Evolutionary conservation across 2,888 invertebrate genomes (phyloP), one percentile per base, ranked within the genome.

Genomic region (Clivina fossor): DNA sequence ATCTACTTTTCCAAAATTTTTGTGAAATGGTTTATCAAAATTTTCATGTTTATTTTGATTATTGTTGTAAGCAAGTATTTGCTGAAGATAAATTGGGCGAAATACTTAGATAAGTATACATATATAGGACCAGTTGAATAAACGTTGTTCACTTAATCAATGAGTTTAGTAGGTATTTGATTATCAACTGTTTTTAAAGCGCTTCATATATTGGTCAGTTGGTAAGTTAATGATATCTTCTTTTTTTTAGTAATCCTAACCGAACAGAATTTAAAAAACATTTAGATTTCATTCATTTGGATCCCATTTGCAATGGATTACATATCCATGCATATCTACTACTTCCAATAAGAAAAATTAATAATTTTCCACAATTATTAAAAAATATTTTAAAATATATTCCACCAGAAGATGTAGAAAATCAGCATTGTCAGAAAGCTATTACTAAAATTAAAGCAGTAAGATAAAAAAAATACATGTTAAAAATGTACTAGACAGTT

Each of bases 311-410:
- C 4, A 22, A 40, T 18, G 50, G 50, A 9, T 11, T 50, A 18
- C 41, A 50, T 50, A 40, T 50, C 20, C 50, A 50, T 40, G 50
- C 32, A 3, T 50, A 40, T 16, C 30, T 40, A 28, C 18, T 50
- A 7, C 4, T 43, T 1, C 51, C 51, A 1, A 22, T 35, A 11
- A 40, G 40, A 43, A 51, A 51, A 18, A 33, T 51, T 4, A 28
- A 24, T 22, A 33, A 24, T 18, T 51, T 51, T 7, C 35, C 41
- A 11, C 8, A 4, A 4, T 41, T 51, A 26, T 2, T 51, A 22
- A 16, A 41, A 51, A 51, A 51, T 35, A 35, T 43, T 16, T 11
- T 43, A 18, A 41, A 19, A 24, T 33, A 13, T 43, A 18, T 51
- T 4, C 3, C 32, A 7, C 15, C 33, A 8, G 7, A 24, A 4